Base-by-base conservation (phyloP, 2,888 invertebrate genomes). In the Carpatolechia fugitivella region DNA sequence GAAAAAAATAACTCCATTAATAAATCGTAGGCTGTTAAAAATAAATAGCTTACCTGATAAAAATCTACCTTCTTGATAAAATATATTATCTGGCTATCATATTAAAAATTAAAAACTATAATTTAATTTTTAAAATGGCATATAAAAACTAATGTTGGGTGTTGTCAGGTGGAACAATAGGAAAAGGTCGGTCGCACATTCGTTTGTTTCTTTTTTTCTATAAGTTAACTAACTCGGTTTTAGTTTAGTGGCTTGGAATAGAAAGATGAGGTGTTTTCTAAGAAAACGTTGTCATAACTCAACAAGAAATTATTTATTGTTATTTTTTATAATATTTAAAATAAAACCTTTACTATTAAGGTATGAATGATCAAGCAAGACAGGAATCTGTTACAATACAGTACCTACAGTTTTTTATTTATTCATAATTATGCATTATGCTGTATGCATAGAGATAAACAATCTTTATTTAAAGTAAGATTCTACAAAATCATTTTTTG, bases 41-140 rank as follows among this genome's bases (percentile, higher is more conserved):
- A 76, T 72, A 78, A 76, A 80, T 73, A 48, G 73, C 65, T 72
- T 69, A 68, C 59, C 62, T 78, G 85, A 85, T 85, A 83, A 78
- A 74, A 89, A 44, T 67, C 56, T 56, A 60, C 70, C 77, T 72
- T 70, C 68, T 63, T 59, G 55, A 66, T 65, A 74, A 81, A 85
- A 88, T 86, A 86, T 85, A 82, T 88, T 83, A 86, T 74, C 79
- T 84, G 85, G 81, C 85, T 85, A 87, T 89, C 87, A 81, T 86
- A 90, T 89, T 87, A 88, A 85, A n/a, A 87, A 85, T 86, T 87
- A 87, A 83, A 88, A 84, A 85, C 86, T 85, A 85, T 89, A 90
- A 90, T 89, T 89, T 86, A 89, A 88, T 90, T 88, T 90, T 84
- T 77, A 75, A 84, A 85, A 82, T 76, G 78, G 73, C 74, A 69